Conservation (phyloP, 2,888 invertebrate genomes). For the Vanessa cardui region DNA sequence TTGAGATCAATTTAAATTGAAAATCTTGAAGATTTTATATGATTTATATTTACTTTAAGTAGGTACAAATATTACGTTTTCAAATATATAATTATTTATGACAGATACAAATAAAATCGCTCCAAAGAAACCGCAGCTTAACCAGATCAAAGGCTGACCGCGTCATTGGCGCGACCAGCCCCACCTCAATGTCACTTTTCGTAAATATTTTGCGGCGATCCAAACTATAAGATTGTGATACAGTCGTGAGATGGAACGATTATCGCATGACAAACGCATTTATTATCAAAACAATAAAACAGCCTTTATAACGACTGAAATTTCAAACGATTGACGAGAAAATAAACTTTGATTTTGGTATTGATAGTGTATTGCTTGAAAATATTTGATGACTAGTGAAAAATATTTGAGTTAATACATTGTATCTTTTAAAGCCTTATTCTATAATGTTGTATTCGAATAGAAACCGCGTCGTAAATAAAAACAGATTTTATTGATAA, state of each 20-base stretch:
- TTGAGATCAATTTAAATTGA: no score
- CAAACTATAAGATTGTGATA: conserved; percentile 43
- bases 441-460: neutral
- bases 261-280: conserved; percentile 60
- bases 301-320: conserved; percentile 37
- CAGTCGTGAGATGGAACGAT: conserved; percentile 61
- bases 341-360: conserved; percentile 12
- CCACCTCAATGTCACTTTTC: conserved; percentile 57
- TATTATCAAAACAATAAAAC: conserved; percentile 56
- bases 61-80: no score
- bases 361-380: conserved; percentile 21
- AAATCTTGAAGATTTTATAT: no score
- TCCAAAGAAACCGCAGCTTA: conserved; percentile 50
- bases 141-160: conserved; percentile 63
- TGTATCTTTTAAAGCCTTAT: neutral
- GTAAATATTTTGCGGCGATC: conserved; percentile 75
- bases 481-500: no score
- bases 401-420: conserved; percentile 29
- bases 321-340: conserved; percentile 13
- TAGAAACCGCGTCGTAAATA: neutral
- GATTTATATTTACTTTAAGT: no score
- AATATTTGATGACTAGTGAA: conserved; percentile 33
- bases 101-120: conserved; percentile 16
- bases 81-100: no score
- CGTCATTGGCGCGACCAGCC: conserved; percentile 48